phyloP scores from a whole-genome alignment of 2,113 vertebrate genomes.

The Plecturocebus donacophilus region DNA sequence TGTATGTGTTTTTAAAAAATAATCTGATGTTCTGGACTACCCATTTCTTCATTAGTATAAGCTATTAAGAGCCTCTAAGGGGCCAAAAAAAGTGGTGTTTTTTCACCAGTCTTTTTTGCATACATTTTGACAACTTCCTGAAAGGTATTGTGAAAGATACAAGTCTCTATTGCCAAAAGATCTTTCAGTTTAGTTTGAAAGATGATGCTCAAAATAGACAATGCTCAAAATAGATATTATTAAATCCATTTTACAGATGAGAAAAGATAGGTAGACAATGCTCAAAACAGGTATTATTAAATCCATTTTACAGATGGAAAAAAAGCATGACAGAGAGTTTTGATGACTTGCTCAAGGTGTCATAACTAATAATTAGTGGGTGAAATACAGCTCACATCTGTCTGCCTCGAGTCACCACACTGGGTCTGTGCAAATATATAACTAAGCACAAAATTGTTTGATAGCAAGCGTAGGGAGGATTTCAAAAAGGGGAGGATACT shows the following conservation, averaged over 20 bases:
- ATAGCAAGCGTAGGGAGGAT: not conserved
- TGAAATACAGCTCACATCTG: not conserved
- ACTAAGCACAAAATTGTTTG: not conserved
- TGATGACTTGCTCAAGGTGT: not conserved
- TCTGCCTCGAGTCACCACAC: not conserved
- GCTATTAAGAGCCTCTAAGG: not conserved
- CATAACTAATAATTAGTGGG: not conserved
- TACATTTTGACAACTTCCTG: not conserved
- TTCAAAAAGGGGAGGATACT: not conserved
- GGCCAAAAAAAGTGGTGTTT: not conserved
- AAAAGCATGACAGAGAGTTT: not conserved
- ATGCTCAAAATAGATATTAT: not conserved
- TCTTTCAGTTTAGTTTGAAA: not conserved
- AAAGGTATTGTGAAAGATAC: slow-evolving; percentile 1
- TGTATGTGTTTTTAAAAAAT: not conserved
- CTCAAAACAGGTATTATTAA: not conserved
- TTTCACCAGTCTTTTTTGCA: not conserved
- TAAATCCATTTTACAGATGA: slow-evolving; percentile 7
- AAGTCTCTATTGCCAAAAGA: not conserved
- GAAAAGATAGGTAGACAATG: not conserved
- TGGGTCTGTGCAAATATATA: not conserved
- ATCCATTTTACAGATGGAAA: slow-evolving; percentile 3
- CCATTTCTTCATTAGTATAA: not conserved
- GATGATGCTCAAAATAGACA: not conserved
- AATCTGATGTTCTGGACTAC: not conserved